A percentile compares a stretch with the other conserved stretches of the same genome.
These are phyloP conservation scores for Caiman crocodilus DNA, from an alignment of 2,797 vertebrate genomes.

Conservation along the genomic window DNA sequence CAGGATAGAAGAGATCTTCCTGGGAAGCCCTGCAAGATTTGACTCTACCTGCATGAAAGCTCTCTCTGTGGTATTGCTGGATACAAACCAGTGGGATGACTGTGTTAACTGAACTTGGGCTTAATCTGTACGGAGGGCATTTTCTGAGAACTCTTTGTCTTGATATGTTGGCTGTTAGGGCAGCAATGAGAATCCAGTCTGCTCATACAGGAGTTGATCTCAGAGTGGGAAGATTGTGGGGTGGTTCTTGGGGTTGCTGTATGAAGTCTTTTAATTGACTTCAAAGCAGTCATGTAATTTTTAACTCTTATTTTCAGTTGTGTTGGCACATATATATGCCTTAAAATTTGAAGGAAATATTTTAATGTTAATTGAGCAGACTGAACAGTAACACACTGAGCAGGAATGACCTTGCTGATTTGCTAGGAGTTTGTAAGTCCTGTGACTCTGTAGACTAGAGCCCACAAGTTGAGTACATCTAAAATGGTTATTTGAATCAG, in stretches of 20 bases:
- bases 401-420: slow-evolving; percentile 20
- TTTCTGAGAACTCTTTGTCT: neutral
- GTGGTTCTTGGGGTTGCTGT: neutral
- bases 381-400: neutral
- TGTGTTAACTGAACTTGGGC: neutral
- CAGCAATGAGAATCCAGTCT: neutral
- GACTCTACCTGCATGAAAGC: neutral
- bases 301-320: neutral
- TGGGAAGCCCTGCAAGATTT: neutral
- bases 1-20: neutral
- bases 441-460: slow-evolving; percentile 64
- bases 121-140: neutral
- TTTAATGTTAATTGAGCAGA: neutral
- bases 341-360: neutral
- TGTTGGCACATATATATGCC: neutral
- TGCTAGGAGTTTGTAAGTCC: slow-evolving; percentile 57
- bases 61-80: accelerated
- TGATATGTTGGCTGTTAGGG: neutral
- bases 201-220: neutral
- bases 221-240: neutral
- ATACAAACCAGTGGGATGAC: neutral
- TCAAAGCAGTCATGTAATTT: neutral
- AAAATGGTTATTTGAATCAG: slow-evolving; percentile 45
- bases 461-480: slow-evolving; percentile 45
- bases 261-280: neutral